Conservation (phyloP, 2,888 invertebrate species). For the Netelia fuscicornis region DNA sequence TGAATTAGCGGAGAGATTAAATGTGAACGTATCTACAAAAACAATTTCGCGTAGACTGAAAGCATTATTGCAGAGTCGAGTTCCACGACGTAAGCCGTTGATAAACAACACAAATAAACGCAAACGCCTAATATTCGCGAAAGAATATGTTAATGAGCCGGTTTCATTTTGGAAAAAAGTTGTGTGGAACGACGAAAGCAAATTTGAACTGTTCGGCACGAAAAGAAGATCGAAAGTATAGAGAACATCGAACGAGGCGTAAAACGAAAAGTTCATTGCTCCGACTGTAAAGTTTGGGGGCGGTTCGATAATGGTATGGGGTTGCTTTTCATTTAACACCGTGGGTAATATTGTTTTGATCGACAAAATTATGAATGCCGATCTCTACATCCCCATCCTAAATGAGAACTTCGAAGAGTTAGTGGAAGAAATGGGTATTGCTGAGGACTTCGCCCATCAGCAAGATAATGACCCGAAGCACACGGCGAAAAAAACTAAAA, state of each 20-base stretch:
- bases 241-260: conserved; percentile 3
- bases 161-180: conserved; percentile 14
- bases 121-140: neutral
- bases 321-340: conserved; percentile 8
- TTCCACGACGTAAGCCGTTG: neutral
- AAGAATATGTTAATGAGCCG: conserved; percentile 7
- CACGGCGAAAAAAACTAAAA: too few species aligned
- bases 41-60: conserved; percentile 8
- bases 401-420: conserved; percentile 12
- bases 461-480: too few species aligned
- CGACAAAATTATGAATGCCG: conserved; percentile 10
- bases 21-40: conserved; percentile 4
- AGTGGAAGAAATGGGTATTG: conserved; percentile 6
- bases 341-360: conserved; percentile 5
- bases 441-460: conserved; percentile 7
- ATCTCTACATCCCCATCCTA: conserved; percentile 13
- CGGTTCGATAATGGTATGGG: conserved; percentile 12
- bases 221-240: conserved; percentile 13
- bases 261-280: neutral
- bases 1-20: conserved; percentile 6
- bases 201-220: conserved; percentile 8
- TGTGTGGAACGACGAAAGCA: neutral
- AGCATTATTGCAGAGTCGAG: neutral
- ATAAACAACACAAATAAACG: conserved; percentile 4
- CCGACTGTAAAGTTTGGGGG: conserved; percentile 3